Base-by-base conservation (phyloP, 2,113 vertebrate species). In the Anolis sagrei region DNA sequence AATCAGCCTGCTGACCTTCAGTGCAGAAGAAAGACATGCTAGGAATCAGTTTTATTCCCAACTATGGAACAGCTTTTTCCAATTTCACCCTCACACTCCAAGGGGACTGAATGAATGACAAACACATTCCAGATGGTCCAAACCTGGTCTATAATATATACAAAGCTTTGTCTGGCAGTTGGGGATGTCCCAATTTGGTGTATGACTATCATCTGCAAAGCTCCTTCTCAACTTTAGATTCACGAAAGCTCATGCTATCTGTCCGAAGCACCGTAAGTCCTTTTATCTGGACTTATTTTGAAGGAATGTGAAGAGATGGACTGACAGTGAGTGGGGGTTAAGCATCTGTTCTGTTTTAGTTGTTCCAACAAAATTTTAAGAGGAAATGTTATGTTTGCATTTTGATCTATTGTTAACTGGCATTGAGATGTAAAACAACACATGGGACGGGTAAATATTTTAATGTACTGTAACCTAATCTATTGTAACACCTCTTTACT, bases 11-110 rank as follows among this genome's bases (percentile, higher is more conserved):
- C 8, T 44, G 75, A 1, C n/a, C 16, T 23, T 48, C 21, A 79
- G 68, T 25, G 62, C 77, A 78, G 36, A 79, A 32, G 44, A 83
- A 39, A n/a, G 44, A 49, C n/a, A n/a, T 36, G 77, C 54, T 36
- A 39, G 81, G n/a, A 81, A 29, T 51, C 3, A 8, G 58, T 81
- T 74, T 75, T 74, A 79, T 68, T 74, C 81, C 11, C 14, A 83
- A 51, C n/a, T 44, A 62, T 58, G 49, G 25, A 76, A 79, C 66
- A 66, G 19, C 36, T 25, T 44, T 79, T 64, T 32, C 25, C 19
- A 54, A 18, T 23, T 34, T 27, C 29, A 21, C 25, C 29, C n/a
- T 9, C 34, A 36, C 7, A 3, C 79, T 39, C 11, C 34, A 18
- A 10, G n/a, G 39, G 48, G 51, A 36, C 18, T 80, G 69, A 66